Conservation (phyloP, 2,888 invertebrate genomes). For the Drosophila aldrichi region DNA sequence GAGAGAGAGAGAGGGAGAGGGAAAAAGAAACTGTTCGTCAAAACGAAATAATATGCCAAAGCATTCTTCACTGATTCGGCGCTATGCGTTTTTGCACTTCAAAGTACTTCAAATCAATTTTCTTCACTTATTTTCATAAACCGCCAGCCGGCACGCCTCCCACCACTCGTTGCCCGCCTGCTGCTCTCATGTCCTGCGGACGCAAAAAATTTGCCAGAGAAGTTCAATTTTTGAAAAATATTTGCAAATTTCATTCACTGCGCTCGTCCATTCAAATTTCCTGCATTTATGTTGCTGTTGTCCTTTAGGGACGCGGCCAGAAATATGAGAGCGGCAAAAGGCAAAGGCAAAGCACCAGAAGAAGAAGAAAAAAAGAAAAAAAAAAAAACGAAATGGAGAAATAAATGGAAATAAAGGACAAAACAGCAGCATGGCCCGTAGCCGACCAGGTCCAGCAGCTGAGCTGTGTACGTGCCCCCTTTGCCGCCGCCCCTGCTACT, state of each 20-base stretch:
- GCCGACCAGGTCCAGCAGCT: constrained; percentile 67
- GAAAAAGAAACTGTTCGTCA: constrained; percentile 35
- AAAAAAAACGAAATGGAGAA: constrained; percentile 34
- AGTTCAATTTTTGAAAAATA: constrained; percentile 83
- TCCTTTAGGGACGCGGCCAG: constrained; percentile 65
- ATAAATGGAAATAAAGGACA: constrained; percentile 78
- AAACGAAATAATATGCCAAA: constrained; percentile 78
- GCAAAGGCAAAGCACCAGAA: constrained; percentile 9
- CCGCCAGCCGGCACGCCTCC: constrained; percentile 54
- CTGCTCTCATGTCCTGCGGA: constrained; percentile 31
- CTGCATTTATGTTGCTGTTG: constrained; percentile 77
- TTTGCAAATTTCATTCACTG: constrained; percentile 83
- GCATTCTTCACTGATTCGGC: constrained; percentile 78
- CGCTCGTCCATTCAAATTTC: constrained; percentile 83
- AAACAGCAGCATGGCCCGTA: constrained; percentile 58
- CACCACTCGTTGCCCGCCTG: neutral
- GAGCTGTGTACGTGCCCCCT: constrained; percentile 35
- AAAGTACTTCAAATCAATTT: constrained; percentile 82
- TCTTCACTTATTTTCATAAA: constrained; percentile 79
- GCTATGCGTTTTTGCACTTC: constrained; percentile 80
- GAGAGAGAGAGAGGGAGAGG: neutral
- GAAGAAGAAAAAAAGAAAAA: neutral
- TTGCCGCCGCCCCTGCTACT: neutral
- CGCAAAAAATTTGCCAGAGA: constrained; percentile 78
- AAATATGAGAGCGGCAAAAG: constrained; percentile 40